These are phyloP conservation scores for Charaxes varanes DNA, from an alignment of 1,140 invertebrate species.

Conservation along the genomic window DNA sequence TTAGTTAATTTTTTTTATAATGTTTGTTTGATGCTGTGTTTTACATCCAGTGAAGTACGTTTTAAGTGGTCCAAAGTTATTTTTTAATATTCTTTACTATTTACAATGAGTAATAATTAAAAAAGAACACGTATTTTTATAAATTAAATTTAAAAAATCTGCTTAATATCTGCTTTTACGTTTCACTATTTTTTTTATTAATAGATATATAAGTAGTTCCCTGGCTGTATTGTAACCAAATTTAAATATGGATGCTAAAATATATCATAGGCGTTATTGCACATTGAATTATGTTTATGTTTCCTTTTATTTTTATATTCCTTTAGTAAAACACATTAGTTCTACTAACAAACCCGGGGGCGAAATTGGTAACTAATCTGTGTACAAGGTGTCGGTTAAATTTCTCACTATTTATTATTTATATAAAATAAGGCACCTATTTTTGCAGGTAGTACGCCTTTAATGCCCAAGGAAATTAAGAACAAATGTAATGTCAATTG, in stretches of 20 bases:
- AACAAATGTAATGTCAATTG: constrained; percentile 40
- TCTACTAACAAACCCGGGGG: constrained; percentile 1
- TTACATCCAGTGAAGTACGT: constrained; percentile 13
- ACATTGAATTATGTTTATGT: constrained; percentile 4
- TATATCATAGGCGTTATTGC: background rate
- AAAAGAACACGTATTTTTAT: no score
- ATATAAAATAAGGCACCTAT: constrained; percentile 21
- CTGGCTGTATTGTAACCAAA: no score
- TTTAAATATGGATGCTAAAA: no score
- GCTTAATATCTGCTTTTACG: no score
- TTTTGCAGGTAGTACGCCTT: constrained; percentile 64
- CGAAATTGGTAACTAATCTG: constrained; percentile 3
- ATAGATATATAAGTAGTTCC: constrained; percentile 1
- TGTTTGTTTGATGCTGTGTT: no score
- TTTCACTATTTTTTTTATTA: no score
- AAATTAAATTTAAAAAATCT: no score
- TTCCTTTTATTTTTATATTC: constrained; percentile 1
- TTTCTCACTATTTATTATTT: constrained; percentile 28
- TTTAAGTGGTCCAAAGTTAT: no score
- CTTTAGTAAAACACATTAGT: background rate
- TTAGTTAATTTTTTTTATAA: no score
- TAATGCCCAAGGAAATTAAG: constrained; percentile 51
- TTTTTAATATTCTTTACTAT: no score
- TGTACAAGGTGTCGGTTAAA: constrained; percentile 12
- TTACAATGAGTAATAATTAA: no score